Base-by-base conservation (phyloP, 1,140 invertebrate genomes). In the Drosophila trapezifrons region DNA sequence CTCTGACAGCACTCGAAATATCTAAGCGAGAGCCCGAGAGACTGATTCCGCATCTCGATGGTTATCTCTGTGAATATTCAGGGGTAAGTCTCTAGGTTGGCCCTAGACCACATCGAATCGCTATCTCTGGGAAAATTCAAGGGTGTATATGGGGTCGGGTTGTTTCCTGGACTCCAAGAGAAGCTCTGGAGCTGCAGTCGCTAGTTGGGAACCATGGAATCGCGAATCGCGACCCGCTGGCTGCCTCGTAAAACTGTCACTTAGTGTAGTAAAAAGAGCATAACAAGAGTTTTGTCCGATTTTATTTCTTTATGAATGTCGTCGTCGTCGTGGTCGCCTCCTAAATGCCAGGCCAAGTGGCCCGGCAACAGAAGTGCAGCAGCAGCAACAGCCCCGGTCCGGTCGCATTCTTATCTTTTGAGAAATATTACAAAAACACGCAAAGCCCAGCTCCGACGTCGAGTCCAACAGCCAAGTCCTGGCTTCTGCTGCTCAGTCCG, bases 401-500 rank as follows among this genome's bases (percentile, higher is more conserved):
- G 77, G 84, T 90, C 84, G 77, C 89, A 91, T 91, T 91, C 90
- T 91, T 91, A 91, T 91, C 89, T 91, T 85, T 90, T 91, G 86
- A 91, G 69, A 82, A 91, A 91, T 91, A 91, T 91, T 91, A 91
- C 83, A 90, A 80, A 90, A 91, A 80, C 90, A 91, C 90, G 90
- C 90, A 91, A 90, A 83, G 89, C 78, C 78, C 69, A 78, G 58
- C 29, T 62, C 57, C 47, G 49, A 70, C 9, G 46, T 62, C 52
- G 37, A 25, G 52, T 40, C 52, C 15, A 29, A 42, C 32, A 54
- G 32, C 47, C 55, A 51, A 49, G 45, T 62, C 57, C 58, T 63
- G 56, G 55, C 54, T 35, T 47, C 40, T 35, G 45, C 57, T 45
- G 51, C 63, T 42, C 49, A 25, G 20, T 8, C 27, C 60, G 22